Evolutionary conservation across 2,797 vertebrate genomes (phyloP), one percentile per base, ranked within the genome.

Genomic region (Xiphophorus birchmanni): DNA sequence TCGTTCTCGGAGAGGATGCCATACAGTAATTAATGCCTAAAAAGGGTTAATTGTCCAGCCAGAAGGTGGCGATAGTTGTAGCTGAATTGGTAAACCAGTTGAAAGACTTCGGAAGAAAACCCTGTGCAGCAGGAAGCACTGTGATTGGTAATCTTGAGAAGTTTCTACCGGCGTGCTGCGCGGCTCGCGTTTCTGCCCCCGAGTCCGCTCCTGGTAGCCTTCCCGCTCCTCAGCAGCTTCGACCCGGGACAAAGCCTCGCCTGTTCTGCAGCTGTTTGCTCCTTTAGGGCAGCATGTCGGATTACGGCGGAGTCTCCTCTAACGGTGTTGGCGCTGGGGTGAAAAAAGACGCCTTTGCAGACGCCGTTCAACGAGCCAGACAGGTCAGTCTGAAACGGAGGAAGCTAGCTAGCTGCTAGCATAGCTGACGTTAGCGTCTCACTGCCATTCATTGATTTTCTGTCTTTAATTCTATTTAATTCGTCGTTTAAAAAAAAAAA

Each of bases 301-400:
- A 97, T 80, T 98, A 97, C 95, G 96, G 95, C 90, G 93, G 96
- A 89, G 93, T 96, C 90, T 96, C 97, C 88, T 94, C 96, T 50
- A 95, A 97, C 65, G 97, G 96, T 76, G 94, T 96, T 85, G 93
- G 95, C n/a, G 96, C 94, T 74, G 97, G 96, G 58, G 95, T 97
- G 87, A 97, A 97, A 86, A 98, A 97, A 80, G 98, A 99, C 92
- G 97, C 97, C 23, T 98, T 99, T 89, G 98, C 97, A 2, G 98
- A 99, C 87, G 98, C 98, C 0, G 97, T 98, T 52, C 97, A 98
- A 92, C 95, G 97, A 90, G 98, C 98, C 85, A 95, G 98, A 93
- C 97, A 98, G 98, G 98, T 98, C 92, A 94, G 21, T 4, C 0
- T 4, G 56, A 3, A 9, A 11, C 37, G 44, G 3, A 52, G 32